Evolutionary conservation across 2,113 vertebrate genomes (phyloP).

Genomic region (Pleuronectes platessa): DNA sequence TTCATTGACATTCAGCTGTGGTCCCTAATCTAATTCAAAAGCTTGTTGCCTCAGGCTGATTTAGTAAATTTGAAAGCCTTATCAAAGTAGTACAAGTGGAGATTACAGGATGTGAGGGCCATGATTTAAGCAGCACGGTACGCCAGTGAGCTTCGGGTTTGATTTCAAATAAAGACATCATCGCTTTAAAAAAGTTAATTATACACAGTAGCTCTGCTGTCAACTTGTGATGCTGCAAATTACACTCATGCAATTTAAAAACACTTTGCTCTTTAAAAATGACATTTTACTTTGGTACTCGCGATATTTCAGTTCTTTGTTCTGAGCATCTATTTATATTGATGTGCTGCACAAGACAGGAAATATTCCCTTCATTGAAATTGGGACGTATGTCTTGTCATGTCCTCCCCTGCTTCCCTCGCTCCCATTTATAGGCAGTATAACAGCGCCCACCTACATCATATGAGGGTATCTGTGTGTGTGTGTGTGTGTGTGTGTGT

Average conservation of each 20-base stretch:
- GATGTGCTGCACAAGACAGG: constrained; percentile 30
- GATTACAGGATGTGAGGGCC: constrained; percentile 39
- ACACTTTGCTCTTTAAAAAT: background rate
- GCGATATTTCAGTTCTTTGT: background rate
- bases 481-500: background rate
- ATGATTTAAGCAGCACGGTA: constrained; percentile 20
- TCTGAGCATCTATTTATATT: constrained; percentile 37
- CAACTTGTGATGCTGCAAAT: background rate
- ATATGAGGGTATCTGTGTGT: constrained; percentile 18
- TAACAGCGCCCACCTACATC: constrained; percentile 74
- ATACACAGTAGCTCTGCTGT: background rate
- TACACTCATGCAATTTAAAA: background rate
- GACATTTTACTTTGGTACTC: constrained; percentile 3
- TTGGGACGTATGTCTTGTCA: constrained; percentile 67
- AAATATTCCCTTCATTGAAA: constrained; percentile 45
- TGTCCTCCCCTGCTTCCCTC: constrained; percentile 51
- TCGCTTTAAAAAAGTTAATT: constrained; percentile 10
- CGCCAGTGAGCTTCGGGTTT: background rate
- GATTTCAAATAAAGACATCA: constrained; percentile 31
- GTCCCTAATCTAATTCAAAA: constrained; percentile 66
- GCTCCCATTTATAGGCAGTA: constrained; percentile 66
- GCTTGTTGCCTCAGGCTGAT: constrained; percentile 50
- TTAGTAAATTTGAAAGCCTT: constrained; percentile 54
- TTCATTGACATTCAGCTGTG: constrained; percentile 58
- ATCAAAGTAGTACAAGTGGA: constrained; percentile 55